Base-by-base conservation (phyloP, 2,113 vertebrate species). In the Entomyzon cyanotis region DNA sequence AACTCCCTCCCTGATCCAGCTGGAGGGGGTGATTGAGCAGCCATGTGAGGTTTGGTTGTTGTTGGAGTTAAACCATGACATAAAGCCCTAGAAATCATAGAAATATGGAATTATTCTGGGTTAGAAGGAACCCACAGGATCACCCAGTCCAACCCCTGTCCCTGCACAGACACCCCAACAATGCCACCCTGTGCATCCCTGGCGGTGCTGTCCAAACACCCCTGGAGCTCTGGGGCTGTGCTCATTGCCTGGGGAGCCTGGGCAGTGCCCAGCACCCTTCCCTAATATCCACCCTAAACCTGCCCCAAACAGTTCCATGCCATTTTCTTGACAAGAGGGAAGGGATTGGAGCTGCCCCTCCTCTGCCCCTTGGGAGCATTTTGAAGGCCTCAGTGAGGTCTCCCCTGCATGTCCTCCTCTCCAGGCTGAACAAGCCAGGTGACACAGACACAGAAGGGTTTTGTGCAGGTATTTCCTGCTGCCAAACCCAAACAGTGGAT, bases 201-300 rank as follows among this genome's bases (percentile, higher is more conserved):
- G 83, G 70, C 23, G 65, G 50, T 6, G 16, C 5, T 83, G 46
- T 3, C 46, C 65, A 12, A 60, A 24, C 1, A 6, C 59, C 49
- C 59, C 60, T 75, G 83, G 24, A 85, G 83, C 70, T 75, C 70
- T 67, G 70, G 59, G 69, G 69, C 59, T 1, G 28, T 4, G 82
- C 3, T 70, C 82, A n/a, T 85, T 75, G 60, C 82, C 83, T 85
- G 82, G 59, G 69, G 28, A 74, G 69, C 50, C 69, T 65, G 83
- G 50, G 42, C 83, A 85, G 30, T 49, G 60, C 60, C 63, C 70
- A 67, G 70, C 70, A 42, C 52, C 53, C 44, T 50, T 25, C 31
- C 49, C 62, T 86, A 20, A 16, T 0, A 0, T 21, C 70, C 70
- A 65, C 0, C 30, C 60, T 75, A 0, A 59, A 0, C 37, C 31